Evolutionary conservation across 2,888 invertebrate genomes (phyloP).

Genomic region (Antheraea assamensis): DNA sequence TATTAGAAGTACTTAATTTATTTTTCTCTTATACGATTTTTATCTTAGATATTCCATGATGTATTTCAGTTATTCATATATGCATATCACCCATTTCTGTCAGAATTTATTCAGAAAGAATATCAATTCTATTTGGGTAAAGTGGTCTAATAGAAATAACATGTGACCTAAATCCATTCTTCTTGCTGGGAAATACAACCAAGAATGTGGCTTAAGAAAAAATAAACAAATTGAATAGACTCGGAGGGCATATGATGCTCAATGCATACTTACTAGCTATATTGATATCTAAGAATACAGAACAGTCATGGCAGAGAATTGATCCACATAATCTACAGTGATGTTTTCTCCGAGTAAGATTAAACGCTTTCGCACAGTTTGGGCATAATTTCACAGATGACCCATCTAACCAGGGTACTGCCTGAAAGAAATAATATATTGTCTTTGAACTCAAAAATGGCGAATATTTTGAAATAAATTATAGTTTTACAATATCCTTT

Average conservation of each 20-base stretch:
- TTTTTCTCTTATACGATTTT: no score
- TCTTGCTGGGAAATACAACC: background rate
- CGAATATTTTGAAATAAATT: no score
- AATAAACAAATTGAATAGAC: background rate
- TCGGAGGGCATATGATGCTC: background rate
- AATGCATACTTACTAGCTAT: slow-evolving; percentile 86
- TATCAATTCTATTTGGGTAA: background rate
- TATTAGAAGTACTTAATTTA: no score
- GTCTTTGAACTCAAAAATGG: background rate
- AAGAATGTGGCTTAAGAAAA: background rate
- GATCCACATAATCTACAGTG: slow-evolving; percentile 98
- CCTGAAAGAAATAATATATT: slow-evolving; percentile 51
- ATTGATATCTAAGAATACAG: slow-evolving; percentile 89
- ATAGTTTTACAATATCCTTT: no score
- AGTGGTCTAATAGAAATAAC: background rate
- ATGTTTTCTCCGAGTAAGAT: slow-evolving; percentile 94
- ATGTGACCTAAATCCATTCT: background rate
- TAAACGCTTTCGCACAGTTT: slow-evolving; percentile 94
- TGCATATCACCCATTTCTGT: no score
- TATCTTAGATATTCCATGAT: no score
- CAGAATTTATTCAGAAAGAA: background rate
- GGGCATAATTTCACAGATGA: slow-evolving; percentile 94
- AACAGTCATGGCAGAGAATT: slow-evolving; percentile 96
- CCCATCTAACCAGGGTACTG: slow-evolving; percentile 97
- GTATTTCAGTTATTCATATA: no score